Evolutionary conservation across 2,797 vertebrate genomes (phyloP).

Genomic region (Erithacus rubecula): DNA sequence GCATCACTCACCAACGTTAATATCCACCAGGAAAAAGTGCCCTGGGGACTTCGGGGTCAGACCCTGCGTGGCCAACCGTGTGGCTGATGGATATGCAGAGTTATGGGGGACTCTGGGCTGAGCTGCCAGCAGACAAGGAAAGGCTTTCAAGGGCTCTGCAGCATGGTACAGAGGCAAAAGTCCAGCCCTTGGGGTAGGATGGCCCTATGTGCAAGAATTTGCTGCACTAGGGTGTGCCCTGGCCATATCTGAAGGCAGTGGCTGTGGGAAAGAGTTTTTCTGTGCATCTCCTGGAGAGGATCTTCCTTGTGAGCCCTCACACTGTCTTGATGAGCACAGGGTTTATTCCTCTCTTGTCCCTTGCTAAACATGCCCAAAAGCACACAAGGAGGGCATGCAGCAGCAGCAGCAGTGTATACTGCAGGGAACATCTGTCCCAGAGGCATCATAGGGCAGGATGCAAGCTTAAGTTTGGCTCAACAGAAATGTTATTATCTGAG

Average conservation of each 20-base stretch:
- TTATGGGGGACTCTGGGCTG: neutral
- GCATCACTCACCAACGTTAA: neutral
- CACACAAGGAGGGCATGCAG: neutral
- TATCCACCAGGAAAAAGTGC: neutral
- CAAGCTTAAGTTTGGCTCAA: neutral
- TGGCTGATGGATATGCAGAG: neutral
- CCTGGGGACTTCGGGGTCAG: neutral
- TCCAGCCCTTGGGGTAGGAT: fast-evolving
- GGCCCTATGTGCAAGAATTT: neutral
- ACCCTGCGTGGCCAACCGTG: fast-evolving
- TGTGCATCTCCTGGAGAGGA: neutral
- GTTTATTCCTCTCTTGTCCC: neutral
- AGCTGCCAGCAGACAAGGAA: neutral
- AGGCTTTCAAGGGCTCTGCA: neutral
- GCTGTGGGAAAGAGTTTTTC: neutral
- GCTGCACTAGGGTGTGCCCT: neutral
- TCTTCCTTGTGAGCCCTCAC: neutral
- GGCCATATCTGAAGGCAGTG: neutral
- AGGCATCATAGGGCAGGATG: neutral
- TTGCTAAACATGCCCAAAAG: neutral
- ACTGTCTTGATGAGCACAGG: fast-evolving
- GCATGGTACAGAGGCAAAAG: neutral
- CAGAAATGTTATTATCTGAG: conserved; percentile 21
- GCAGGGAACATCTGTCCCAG: neutral
- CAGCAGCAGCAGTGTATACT: neutral